A percentile compares a stretch with the other conserved stretches of the same genome.
phyloP scores from a whole-genome alignment of 2,797 vertebrate genomes.

The Pangasius larnaudii region DNA sequence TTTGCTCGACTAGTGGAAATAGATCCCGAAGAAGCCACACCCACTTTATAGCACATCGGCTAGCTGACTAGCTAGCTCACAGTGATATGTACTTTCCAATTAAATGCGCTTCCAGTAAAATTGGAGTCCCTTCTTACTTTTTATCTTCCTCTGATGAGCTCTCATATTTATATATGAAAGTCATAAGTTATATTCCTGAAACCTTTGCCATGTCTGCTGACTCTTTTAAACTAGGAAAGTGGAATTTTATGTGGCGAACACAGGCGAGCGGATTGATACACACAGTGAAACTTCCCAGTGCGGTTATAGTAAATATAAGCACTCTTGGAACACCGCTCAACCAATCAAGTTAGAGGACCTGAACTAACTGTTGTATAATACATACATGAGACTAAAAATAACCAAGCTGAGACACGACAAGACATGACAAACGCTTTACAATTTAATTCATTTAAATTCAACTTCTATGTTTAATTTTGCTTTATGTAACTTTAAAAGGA shows the following conservation, averaged over 20 bases:
- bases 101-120: not conserved
- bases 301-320: not conserved
- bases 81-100: not conserved
- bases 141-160: not conserved
- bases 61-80: not conserved
- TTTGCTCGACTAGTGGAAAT: not conserved
- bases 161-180: not conserved
- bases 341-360: not conserved
- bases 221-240: not conserved
- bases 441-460: not conserved
- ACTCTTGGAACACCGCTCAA: not conserved
- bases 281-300: not conserved
- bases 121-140: not conserved
- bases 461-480: not conserved
- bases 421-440: not conserved
- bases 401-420: not conserved
- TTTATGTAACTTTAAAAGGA: not conserved
- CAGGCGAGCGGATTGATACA: not conserved
- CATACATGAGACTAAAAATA: not conserved
- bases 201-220: not conserved
- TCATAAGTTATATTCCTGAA: not conserved
- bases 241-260: not conserved
- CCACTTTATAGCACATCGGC: not conserved
- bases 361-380: not conserved
- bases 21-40: not conserved